Evolutionary conservation across 2,888 invertebrate species (phyloP), one percentile per base, ranked within the genome.

Genomic region (Drosophila mimica): DNA sequence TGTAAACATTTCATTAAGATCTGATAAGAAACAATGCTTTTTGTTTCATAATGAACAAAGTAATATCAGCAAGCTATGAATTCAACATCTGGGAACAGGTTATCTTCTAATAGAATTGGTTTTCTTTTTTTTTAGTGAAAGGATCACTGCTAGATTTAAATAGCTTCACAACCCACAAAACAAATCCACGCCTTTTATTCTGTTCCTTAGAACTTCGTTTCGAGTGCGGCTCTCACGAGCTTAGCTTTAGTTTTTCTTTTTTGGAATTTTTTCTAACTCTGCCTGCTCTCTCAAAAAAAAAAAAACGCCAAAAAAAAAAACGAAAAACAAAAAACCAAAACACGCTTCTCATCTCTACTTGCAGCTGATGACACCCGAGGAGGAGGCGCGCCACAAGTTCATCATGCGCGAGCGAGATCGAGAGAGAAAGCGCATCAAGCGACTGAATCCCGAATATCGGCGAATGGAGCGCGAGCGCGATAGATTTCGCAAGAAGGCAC

Each of bases 401-500:
- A 88, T 88, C 79, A 91, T 91, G 76, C 87, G 91, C 65, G 91
- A 91, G 82, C 81, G 87, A 76, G 91, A 91, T 77, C 91, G 91
- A 69, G 91, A 91, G 73, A 78, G 91, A 64, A 91, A 91, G 69
- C 90, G 91, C 73, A 89, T 87, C 76, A 91, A 91, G 75, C 86
- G 91, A 61, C 72, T 87, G 67, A 91, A 91, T 78, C 91, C 91
- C 67, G 91, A 90, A 38, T 91, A 91, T 77, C 89, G 91, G 51
- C 83, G 82, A 54, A 90, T 90, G 85, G 91, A 91, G 67, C 89
- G 91, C 46, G 91, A 90, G 71, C 90, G 91, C 56, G 91, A 91
- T 85, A 84, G 91, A 69, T 91, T 91, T 74, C 89, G 91, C 77
- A 91, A 91, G 90, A 91, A 91, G 88, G 79, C 88, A 82, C 90